Base-by-base conservation (phyloP, 2,888 invertebrate species). In the Eudemis profundana region DNA sequence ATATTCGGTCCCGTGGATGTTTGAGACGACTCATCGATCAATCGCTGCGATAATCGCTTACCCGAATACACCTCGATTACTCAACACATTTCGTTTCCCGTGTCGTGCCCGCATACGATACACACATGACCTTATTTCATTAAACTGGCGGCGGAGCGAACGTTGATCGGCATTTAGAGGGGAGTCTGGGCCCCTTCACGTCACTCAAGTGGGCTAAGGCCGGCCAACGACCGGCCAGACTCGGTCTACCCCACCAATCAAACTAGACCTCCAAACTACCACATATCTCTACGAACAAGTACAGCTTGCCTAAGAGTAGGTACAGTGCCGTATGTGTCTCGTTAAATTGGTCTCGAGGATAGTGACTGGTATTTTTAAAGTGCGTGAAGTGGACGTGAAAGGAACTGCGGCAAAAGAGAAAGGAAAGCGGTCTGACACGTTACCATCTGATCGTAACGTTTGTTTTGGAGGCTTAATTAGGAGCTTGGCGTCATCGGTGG, bases 131-230 rank as follows among this genome's bases (percentile, higher is more conserved):
- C 84, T 78, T 82, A 81, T 83, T 84, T 79, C 75, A 78, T 78
- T 79, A 79, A 83, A 82, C 77, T 73, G 75, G 59, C 71, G 72
- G 68, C 70, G 75, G 75, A 79, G 81, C 75, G 83, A 83, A 80
- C 72, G 74, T 82, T 83, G 79, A 77, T 76, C 76, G 78, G 78
- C 74, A 76, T 80, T 79, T 79, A 76, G 79, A 75, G 81, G 76
- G 81, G 78, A 75, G 74, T 70, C 80, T 78, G 80, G 78, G 83
- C 86, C 90, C 87, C 89, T 89, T 89, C 90, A 85, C 87, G 83
- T 84, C 83, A 84, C 77, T 80, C 82, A 89, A 86, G 79, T 90
- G 79, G 90, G 91, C 89, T 90, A 91, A 91, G 91, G 91, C 87
- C 90, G 91, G 86, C 74, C 89, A 77, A 82, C 84, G 89, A 91